These are phyloP conservation scores for Rhinogobio ventralis DNA, from an alignment of 2,797 vertebrate species.

Conservation along the genomic window DNA sequence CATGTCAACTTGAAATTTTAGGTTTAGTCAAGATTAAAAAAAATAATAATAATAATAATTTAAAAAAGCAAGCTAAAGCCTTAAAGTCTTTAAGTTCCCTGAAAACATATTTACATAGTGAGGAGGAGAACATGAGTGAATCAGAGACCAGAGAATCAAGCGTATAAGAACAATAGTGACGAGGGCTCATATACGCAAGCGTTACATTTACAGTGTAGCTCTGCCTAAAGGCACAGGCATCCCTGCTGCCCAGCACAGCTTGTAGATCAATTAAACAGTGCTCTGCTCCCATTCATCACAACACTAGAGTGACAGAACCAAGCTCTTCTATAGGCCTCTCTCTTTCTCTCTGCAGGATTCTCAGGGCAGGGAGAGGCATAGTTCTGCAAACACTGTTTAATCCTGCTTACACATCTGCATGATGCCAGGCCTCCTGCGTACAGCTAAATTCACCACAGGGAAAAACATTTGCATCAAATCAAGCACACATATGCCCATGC, in stretches of 20 bases:
- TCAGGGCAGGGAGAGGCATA: constrained; percentile 25
- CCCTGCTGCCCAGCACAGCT: constrained; percentile 55
- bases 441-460: constrained; percentile 19
- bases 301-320: constrained; percentile 26
- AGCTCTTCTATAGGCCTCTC: constrained; percentile 29
- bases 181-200: constrained; percentile 1
- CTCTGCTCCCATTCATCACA: constrained; percentile 44
- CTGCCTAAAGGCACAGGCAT: constrained; percentile 36
- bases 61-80: too few species aligned
- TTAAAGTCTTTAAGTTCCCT: background rate
- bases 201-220: constrained; percentile 10
- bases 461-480: constrained; percentile 30
- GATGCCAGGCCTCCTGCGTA: constrained; percentile 7
- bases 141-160: background rate
- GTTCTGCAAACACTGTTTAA: constrained; percentile 58
- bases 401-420: constrained; percentile 28
- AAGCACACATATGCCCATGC: constrained; percentile 5
- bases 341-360: constrained; percentile 19
- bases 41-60: too few species aligned
- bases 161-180: background rate
- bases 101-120: background rate
- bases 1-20: background rate
- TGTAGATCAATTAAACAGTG: constrained; percentile 60
- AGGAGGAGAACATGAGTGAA: background rate
- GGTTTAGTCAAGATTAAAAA: background rate